Evolutionary conservation across 2,797 vertebrate species (phyloP), one percentile per base, ranked within the genome.

Genomic region (Rhabdophis nuchalis): DNA sequence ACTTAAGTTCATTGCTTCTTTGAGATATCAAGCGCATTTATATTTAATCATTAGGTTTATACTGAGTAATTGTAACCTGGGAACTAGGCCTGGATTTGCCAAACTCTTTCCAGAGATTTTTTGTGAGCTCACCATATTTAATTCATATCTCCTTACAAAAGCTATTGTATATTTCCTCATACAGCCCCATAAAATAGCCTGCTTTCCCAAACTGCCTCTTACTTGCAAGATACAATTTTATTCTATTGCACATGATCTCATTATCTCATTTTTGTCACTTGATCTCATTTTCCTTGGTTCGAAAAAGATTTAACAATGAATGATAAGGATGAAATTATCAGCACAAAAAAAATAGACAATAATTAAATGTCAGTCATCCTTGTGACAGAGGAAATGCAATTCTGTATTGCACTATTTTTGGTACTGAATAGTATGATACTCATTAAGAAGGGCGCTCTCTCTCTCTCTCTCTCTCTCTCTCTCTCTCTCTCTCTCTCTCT

Each of bases 351-450:
- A 97, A 97, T 95, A 97, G 96, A 98, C 96, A 97, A 97, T 98
- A 98, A 98, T 98, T 97, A 98, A 97, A 97, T 97, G 97, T 97
- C 97, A 98, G 96, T 98, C 97, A 98, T 95, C 94, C 88, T 95
- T 64, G 14, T 97, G 97, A 97, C 95, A 97, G 97, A 97, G 95
- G 96, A 96, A 97, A 97, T 96, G 95, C 96, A 95, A 96, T 97
- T 97, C 96, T 95, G 93, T 96, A 97, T 97, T 97, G 97, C 96
- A 96, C 95, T 96, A 95, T 97, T 97, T 97, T 96, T 97, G 93
- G 94, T 87, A 77, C 96, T 96, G 97, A 96, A 96, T 97, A 94
- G 41, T 91, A 93, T 93, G 92, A 96, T 94, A 96, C 91, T 97
- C 96, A 97, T 97, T 98, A 98, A 97, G 96, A 82, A 82, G 94